Conservation (phyloP, 2,113 vertebrate species). For the Rhineura floridana region DNA sequence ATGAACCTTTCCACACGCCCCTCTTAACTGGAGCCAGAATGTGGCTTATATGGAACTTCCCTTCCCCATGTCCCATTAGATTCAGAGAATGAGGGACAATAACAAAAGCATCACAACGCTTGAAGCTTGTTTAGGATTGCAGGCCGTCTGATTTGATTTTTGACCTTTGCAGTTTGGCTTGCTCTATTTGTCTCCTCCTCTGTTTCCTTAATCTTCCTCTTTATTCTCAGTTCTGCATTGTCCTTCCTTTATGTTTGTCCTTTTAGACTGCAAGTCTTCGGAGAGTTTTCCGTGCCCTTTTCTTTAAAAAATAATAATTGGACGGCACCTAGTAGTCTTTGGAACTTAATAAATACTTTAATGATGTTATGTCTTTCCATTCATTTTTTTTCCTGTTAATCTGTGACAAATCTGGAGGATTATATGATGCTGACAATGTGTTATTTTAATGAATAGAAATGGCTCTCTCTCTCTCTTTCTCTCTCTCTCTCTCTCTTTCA, state of each 20-base stretch:
- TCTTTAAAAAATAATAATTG: background rate
- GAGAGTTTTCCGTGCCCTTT: background rate
- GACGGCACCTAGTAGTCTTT: conserved; percentile 32
- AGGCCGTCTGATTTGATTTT: background rate
- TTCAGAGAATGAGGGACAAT: background rate
- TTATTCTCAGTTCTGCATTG: background rate
- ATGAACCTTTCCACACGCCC: background rate
- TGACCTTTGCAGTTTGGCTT: background rate
- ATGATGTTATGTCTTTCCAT: conserved; percentile 14
- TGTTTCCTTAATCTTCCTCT: background rate
- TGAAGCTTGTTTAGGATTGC: background rate
- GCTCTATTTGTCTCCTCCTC: background rate
- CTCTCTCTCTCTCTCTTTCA: conserved; percentile 40
- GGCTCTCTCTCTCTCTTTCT: background rate
- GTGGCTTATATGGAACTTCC: background rate
- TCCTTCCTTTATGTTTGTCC: background rate
- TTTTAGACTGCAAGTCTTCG: background rate
- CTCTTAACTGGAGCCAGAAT: background rate
- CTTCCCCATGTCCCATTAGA: too few species aligned
- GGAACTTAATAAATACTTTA: conserved; percentile 13
- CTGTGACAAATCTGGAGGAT: background rate
- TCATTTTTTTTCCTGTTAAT: conserved; percentile 16
- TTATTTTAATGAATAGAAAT: conserved; percentile 49
- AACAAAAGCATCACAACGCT: too few species aligned
- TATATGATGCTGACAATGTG: conserved; percentile 46